Evolutionary conservation across 1,140 invertebrate genomes (phyloP).

Genomic region (Reticulitermes speratus): DNA sequence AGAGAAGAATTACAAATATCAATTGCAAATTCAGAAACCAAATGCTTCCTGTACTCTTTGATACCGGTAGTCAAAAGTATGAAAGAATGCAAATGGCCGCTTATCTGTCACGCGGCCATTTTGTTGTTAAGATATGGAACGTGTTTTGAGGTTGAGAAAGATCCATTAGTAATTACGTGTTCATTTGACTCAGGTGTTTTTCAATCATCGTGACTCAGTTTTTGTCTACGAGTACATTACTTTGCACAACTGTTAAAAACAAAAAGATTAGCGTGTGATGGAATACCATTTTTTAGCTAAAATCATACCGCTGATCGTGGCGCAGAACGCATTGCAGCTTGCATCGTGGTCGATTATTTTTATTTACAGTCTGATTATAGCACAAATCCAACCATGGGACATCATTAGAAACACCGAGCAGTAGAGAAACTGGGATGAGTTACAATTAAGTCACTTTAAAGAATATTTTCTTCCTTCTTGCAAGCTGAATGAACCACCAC

Average conservation of each 20-base stretch:
- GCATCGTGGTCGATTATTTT: background rate
- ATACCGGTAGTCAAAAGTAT: too few species aligned
- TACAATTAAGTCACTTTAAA: background rate
- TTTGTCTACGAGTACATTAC: background rate
- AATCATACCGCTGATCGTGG: slow-evolving; percentile 26
- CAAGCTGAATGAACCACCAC: background rate
- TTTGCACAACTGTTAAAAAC: slow-evolving; percentile 15
- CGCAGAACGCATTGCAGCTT: background rate
- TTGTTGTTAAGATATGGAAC: background rate
- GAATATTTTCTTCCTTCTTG: background rate
- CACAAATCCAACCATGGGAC: background rate
- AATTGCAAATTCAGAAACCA: background rate
- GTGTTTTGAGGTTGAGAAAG: background rate
- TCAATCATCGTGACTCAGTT: background rate
- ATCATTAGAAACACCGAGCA: slow-evolving; percentile 23
- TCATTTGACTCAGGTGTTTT: background rate
- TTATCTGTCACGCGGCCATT: too few species aligned
- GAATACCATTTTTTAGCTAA: slow-evolving; percentile 26
- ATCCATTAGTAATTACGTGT: background rate
- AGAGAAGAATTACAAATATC: background rate
- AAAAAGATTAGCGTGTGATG: slow-evolving; percentile 34
- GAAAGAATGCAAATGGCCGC: too few species aligned
- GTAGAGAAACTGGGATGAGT: slow-evolving; percentile 20
- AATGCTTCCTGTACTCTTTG: too few species aligned
- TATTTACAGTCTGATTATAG: background rate